A percentile compares a stretch with the other conserved stretches of the same genome.
phyloP scores from a whole-genome alignment of 2,888 invertebrate genomes.

The Isotomurus palustris region DNA sequence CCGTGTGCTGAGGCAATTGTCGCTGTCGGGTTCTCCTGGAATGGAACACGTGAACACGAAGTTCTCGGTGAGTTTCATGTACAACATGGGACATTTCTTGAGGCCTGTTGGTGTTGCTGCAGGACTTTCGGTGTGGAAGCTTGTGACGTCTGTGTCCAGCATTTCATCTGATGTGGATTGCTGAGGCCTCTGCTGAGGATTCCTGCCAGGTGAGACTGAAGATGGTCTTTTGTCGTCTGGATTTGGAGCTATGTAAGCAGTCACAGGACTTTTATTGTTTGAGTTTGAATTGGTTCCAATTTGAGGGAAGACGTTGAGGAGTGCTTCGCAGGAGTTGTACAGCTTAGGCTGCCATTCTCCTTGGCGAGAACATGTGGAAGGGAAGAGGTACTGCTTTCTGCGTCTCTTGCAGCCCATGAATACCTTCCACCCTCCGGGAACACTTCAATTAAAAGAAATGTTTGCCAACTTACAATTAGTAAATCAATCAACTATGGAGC shows the following conservation, averaged over 20 bases:
- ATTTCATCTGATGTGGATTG: not conserved
- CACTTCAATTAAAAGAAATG: not conserved
- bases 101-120: not conserved
- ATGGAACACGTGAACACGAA: conserved; percentile 2
- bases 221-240: too few species aligned
- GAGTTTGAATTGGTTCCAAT: too few species aligned
- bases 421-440: conserved; percentile 8
- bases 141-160: not conserved
- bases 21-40: not conserved
- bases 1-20: not conserved
- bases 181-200: too few species aligned
- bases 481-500: not conserved
- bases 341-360: conserved; percentile 6
- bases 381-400: not conserved
- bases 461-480: not conserved
- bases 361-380: conserved; percentile 2
- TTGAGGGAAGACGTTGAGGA: not conserved
- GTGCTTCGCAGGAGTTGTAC: not conserved
- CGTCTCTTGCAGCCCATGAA: conserved; percentile 3
- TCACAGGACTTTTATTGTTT: not conserved
- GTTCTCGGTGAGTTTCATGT: conserved; percentile 1
- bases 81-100: conserved; percentile 1
- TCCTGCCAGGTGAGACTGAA: not conserved
- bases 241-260: too few species aligned
- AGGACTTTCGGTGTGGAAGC: not conserved